Base-by-base conservation (phyloP, 1,140 invertebrate genomes). In the Drosophila bifasciata region DNA sequence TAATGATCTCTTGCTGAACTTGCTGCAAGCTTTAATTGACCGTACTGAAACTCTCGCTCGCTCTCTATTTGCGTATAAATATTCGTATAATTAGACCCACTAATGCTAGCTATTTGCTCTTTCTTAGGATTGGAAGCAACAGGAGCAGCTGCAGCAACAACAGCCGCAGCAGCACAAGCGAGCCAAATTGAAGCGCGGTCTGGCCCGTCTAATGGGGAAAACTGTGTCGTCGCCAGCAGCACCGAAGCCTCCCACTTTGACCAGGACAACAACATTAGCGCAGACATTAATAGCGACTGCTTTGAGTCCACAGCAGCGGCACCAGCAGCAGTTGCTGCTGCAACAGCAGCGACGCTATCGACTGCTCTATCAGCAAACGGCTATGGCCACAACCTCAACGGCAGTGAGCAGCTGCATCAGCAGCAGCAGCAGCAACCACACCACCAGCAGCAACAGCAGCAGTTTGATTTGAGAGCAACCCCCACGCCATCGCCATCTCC, bases 301-400 rank as follows among this genome's bases (percentile, higher is more conserved):
- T 51, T 74, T 79, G 77, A 90, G 66, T 15, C 79, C 83, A 5
- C 88, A 88, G 58, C 83, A 88, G 44, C 78, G 72, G 7, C 88
- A 90, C 60, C 79, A 88, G 70, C 76, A 72, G 63, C 79, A 86
- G 45, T 17, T 77, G 55, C 40, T 79, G 50, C 78, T 71, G 25
- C 85, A 76, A n/a, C 89, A 73, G 40, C 76, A 86, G 60, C 74
- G 72, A 55, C 85, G 79, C 36, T 90, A 90, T 53, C 89, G 83
- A 17, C 69, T 84, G 50, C 76, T 89, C n/a, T 89, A 85, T 40
- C 84, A 89, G 36, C 85, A 89, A 77, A 89, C 85, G 67, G 68
- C 76, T 51, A 67, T 90, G 73, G 67, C 70, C 63, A 75, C 90
- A 48, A 55, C 43, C 62, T 76, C 69, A 69, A 75, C 76, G 59